Conservation (phyloP, 2,113 vertebrate genomes). For the Willisornis vidua region DNA sequence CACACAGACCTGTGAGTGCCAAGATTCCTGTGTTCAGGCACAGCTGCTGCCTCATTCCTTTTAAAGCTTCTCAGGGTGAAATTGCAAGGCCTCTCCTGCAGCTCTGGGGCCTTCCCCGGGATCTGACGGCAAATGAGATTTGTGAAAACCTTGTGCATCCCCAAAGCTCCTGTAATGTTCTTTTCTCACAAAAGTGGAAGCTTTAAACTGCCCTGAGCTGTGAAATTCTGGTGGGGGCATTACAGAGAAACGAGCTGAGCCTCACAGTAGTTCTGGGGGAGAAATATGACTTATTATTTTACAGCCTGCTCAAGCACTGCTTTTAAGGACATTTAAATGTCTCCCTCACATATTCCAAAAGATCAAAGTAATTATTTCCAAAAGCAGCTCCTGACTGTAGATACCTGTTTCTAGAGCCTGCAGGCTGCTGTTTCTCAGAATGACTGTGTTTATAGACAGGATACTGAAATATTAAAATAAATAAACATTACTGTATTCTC, state of each 20-base stretch:
- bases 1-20: not conserved
- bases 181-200: not conserved
- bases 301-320: not conserved
- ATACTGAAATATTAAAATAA: constrained; percentile 36
- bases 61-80: not conserved
- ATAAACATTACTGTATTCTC: not conserved
- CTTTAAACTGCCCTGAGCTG: not conserved
- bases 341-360: not conserved
- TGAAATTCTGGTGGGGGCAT: not conserved
- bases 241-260: not conserved
- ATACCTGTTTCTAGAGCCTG: not conserved
- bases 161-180: not conserved
- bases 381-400: constrained; percentile 14
- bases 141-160: not conserved
- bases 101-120: not conserved
- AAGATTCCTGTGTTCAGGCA: not conserved
- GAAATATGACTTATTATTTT: constrained; percentile 16
- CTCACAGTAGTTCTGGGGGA: not conserved
- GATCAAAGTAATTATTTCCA: constrained; percentile 32
- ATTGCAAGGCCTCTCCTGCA: not conserved
- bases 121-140: not conserved
- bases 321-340: constrained; percentile 27
- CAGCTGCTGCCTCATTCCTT: not conserved
- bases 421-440: not conserved
- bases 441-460: not conserved